Evolutionary conservation across 2,113 vertebrate genomes (phyloP), one percentile per base, ranked within the genome.

Genomic region (Apistogramma diplotaenia): DNA sequence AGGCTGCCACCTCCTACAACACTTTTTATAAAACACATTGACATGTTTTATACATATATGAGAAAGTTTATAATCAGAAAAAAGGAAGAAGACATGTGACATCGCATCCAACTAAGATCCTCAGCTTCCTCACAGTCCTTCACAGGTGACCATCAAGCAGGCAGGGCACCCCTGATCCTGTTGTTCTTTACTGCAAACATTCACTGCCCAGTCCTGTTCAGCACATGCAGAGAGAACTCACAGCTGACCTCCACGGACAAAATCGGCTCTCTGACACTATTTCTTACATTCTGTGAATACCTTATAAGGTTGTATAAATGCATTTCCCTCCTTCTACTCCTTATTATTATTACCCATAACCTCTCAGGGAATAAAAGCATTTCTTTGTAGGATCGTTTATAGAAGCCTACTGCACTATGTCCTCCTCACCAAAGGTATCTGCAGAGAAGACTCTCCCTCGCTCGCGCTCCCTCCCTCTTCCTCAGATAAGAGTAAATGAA

Each of bases 401-500:
- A 82, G 84, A 90, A 83, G 71, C 84, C 76, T 23, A 85, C 81
- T 79, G 87, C 57, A 73, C 83, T 67, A 37, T 46, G 71, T 82
- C 78, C 85, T 86, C 85, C 83, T 89, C 83, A 54, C 81, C 89
- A 86, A 83, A 92, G 89, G 89, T 92, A 91, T 90, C 90, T 87
- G 79, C 85, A 81, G 81, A 89, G 85, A 85, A 81, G 82, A 78
- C 81, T 40, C 86, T 72, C 79, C 43, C 65, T 43, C 31, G 19
- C 40, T n/a, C 60, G n/a, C 25, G 46, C 72, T 31, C 35, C 29
- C 86, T 58, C 74, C 73, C 76, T 72, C 73, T 77, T 81, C 82
- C 80, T 81, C 87, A 80, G 94, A 94, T 94, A 94, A 94, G 91
- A 91, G 91, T 91, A 94, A 94, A 94, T 93, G 91, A 93, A 94